phyloP scores from a whole-genome alignment of 2,888 invertebrate species.

The Odontothrips loti region DNA sequence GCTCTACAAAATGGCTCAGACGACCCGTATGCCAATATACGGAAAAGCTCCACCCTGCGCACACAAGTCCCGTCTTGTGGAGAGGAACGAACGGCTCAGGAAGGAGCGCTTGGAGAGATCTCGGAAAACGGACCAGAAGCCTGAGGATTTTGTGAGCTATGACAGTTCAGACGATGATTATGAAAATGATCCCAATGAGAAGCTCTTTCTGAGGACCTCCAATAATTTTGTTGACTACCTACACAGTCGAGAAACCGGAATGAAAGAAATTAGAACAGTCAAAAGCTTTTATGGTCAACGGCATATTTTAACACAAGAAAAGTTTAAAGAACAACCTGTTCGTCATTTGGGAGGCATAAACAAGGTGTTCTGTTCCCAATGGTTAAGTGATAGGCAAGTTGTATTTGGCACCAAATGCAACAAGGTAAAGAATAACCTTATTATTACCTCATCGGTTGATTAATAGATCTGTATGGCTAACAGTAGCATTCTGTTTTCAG shows the following conservation, averaged over 20 bases:
- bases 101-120: constrained; percentile 63
- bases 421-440: constrained; percentile 57
- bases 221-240: constrained; percentile 84
- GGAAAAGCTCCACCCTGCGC: constrained; percentile 77
- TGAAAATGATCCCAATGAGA: constrained; percentile 61
- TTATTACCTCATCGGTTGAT: constrained; percentile 20
- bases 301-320: constrained; percentile 84
- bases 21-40: constrained; percentile 64
- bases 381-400: constrained; percentile 91
- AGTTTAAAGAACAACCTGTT: constrained; percentile 80
- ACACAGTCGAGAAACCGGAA: constrained; percentile 68
- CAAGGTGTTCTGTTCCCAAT: constrained; percentile 90
- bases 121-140: constrained; percentile 72
- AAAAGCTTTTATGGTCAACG: constrained; percentile 77
- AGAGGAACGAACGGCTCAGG: constrained; percentile 63
- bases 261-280: constrained; percentile 65
- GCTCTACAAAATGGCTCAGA: constrained; percentile 61
- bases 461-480: constrained; percentile 1
- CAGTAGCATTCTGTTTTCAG: constrained; percentile 48
- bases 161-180: constrained; percentile 85
- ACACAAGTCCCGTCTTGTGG: constrained; percentile 64
- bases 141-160: constrained; percentile 85
- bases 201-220: constrained; percentile 69
- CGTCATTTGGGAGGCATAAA: constrained; percentile 74
- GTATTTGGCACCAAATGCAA: constrained; percentile 97